These are phyloP conservation scores for Drosophila histrio DNA, from an alignment of 2,888 invertebrate genomes.

Conservation along the genomic window DNA sequence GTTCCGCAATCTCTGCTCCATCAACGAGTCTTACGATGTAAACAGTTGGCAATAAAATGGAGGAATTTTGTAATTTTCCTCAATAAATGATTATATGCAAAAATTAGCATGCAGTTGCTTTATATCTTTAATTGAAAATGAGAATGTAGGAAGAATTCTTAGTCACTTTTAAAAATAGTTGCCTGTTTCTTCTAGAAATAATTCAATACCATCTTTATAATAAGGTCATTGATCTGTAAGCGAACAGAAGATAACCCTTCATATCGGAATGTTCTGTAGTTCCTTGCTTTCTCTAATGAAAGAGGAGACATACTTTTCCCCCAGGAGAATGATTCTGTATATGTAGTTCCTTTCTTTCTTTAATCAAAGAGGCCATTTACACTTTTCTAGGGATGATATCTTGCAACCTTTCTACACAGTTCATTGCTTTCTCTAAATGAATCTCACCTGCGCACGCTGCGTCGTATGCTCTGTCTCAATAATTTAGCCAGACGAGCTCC, in stretches of 20 bases:
- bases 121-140: too few species aligned
- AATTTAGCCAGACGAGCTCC: constrained; percentile 92
- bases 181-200: too few species aligned
- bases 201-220: too few species aligned
- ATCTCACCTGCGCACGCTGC: constrained; percentile 89
- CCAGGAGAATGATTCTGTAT: not conserved
- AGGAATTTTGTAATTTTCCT: not conserved
- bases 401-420: not conserved
- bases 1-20: constrained; percentile 34
- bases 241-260: too few species aligned
- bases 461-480: constrained; percentile 90
- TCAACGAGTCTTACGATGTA: constrained; percentile 37
- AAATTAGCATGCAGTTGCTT: too few species aligned
- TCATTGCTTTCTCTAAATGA: not conserved
- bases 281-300: not conserved
- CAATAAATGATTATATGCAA: not conserved
- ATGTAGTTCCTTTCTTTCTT: not conserved
- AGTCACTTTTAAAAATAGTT: too few species aligned
- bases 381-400: not conserved
- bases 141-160: too few species aligned
- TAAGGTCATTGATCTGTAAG: too few species aligned
- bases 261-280: not conserved
- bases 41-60: constrained; percentile 26
- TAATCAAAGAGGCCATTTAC: not conserved
- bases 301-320: not conserved